Conservation (phyloP, 2,113 vertebrate species). For the Marmota monax region DNA sequence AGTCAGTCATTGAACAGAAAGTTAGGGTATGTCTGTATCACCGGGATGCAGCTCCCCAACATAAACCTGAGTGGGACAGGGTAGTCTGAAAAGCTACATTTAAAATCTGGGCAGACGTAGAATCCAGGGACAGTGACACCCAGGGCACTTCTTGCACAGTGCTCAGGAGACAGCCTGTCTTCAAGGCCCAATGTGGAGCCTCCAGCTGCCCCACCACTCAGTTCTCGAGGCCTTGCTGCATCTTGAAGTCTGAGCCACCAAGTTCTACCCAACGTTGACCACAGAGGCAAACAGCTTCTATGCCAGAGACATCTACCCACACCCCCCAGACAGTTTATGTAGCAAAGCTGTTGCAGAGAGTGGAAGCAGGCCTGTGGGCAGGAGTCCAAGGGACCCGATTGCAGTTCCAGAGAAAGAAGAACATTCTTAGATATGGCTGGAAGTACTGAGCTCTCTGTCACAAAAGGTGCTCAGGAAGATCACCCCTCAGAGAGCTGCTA, state of each 20-base stretch:
- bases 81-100: constrained; percentile 3
- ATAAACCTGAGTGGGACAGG: constrained; percentile 62
- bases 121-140: background rate
- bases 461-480: background rate
- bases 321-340: background rate
- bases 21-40: constrained; percentile 47
- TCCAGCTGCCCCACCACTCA: background rate
- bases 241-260: background rate
- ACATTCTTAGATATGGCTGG: background rate
- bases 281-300: background rate
- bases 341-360: background rate
- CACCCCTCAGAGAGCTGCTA: background rate
- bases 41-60: constrained; percentile 56
- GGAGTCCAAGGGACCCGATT: background rate
- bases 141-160: background rate
- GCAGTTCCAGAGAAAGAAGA: constrained; percentile 19
- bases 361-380: background rate
- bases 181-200: background rate
- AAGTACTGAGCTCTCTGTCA: background rate
- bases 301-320: background rate
- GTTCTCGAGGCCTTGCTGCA: background rate
- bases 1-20: background rate
- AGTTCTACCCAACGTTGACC: background rate
- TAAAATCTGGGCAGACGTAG: background rate
- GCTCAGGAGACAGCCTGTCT: background rate